Base-by-base conservation (phyloP, 2,888 invertebrate genomes). In the Morpho achilles region DNA sequence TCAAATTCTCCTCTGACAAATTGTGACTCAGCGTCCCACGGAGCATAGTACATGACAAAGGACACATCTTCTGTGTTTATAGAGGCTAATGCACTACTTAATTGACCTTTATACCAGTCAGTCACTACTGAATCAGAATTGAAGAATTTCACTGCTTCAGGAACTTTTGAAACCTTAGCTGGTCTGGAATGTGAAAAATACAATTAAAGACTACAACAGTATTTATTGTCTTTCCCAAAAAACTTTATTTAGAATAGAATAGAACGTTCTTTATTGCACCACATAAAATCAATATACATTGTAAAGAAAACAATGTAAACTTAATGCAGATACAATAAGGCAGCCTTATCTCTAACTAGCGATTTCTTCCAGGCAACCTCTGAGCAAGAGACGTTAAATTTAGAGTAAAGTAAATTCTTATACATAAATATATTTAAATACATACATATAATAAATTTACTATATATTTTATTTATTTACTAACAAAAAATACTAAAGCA, bases 1-100 rank as follows among this genome's bases (percentile, higher is more conserved):
- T 95, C 94, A 87, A 96, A 96, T 72, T 96, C 95, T 59, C 91
- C 84, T 56, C 94, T 91, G 0, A 95, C 93, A 73, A 92, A 91
- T 76, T 96, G 95, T 69, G 96, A 96, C 75, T 96, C 95, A 0
- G 97, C 95, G 90, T 97, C 97, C 98, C 98, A 98, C 0, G 98
- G 97, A 7, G 98, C 98, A 88, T 98, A 98, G 80, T 96, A 98
- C 94, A 98, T 96, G 32, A 98, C 93, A 82, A 98, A 94, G 44
- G 97, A 94, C 6, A 97, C 84, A 80, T 97, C 97, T 3, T 94
- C 93, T 43, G 90, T 78, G 6, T 93, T 87, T 0, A 95, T 91
- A 60, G 92, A 80, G 9, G 92, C 84, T 9, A 94, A 86, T 40
- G 95, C 94, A 66, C 91, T 91, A 51, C 91, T 91, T 50, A 97